Evolutionary conservation across 2,113 vertebrate species (phyloP), one percentile per base, ranked within the genome.

Genomic region (Speoplatyrhinus poulsoni): DNA sequence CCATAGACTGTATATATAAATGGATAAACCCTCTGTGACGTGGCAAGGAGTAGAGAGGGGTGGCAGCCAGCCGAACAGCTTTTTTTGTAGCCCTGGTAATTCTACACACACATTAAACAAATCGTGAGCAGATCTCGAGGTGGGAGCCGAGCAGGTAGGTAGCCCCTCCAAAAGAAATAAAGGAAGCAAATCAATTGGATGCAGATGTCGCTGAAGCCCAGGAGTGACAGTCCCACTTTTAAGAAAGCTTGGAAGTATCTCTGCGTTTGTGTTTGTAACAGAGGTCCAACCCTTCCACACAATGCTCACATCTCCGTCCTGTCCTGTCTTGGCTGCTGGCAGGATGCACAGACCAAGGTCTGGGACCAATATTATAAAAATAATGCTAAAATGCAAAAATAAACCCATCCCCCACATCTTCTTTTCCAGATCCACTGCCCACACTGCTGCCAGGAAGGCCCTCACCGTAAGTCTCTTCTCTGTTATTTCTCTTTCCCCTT

Each of bases 351-450:
- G 54, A 74, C 53, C 16, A 13, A 83, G 68, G 70, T 87, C 83
- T 88, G 86, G 79, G 63, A 82, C 53, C 62, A 85, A 84, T 87
- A 84, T 85, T 84, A 82, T 84, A 83, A 84, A 62, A 58, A 69
- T 74, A 63, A 26, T 26, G 26, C 26, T 26, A 26, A 26, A 26
- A 26, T 26, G 3, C 2, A 26, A 26, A 26, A 26, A 26, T 26
- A 26, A 26, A 26, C 26, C 26, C 26, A 54, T 85, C 58, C 70
- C 71, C 72, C 69, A 53, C 80, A 76, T 87, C 84, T 83, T 88
- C 68, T 91, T 91, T 94, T 87, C 70, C 91, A 99, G 98, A 97
- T 81, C 96, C 95, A 33, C 93, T 94, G 58, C 97, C 97, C 70
- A 98, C 98, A 2, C 94, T 93, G 56, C 94, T 95, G 82, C 89